Conservation (phyloP, 2,113 vertebrate genomes). For the Ageneiosus marmoratus region DNA sequence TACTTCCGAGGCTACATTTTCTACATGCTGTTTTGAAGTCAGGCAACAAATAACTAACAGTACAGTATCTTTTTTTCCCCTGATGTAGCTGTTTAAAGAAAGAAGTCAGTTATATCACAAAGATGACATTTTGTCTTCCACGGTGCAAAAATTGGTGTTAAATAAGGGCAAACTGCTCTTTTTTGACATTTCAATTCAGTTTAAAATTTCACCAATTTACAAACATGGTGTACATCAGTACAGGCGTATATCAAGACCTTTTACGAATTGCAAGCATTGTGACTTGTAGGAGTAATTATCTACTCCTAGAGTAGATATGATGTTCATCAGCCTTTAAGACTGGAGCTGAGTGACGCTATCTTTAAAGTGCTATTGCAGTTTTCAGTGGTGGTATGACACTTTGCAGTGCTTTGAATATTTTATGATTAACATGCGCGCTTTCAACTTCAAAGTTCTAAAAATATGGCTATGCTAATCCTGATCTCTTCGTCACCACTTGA, state of each 20-base stretch:
- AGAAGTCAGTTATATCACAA: neutral
- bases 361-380: neutral
- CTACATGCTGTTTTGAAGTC: neutral
- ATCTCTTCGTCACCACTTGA: constrained; percentile 27
- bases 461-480: constrained; percentile 6
- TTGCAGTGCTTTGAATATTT: neutral
- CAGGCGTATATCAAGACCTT: neutral
- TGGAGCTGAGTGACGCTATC: neutral
- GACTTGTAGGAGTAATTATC: neutral
- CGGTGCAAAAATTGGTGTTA: neutral
- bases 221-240: neutral
- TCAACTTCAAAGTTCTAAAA: neutral
- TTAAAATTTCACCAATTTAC: neutral
- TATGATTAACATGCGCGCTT: neutral
- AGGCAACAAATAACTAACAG: neutral
- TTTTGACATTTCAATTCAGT: neutral
- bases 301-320: too few species aligned
- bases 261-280: neutral
- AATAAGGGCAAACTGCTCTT: neutral
- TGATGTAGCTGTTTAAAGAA: neutral
- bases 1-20: neutral
- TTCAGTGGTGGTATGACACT: neutral
- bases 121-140: constrained; percentile 1
- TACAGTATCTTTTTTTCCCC: neutral
- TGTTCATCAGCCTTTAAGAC: neutral